Evolutionary conservation across 2,113 vertebrate genomes (phyloP).

Genomic region (Monarcha castaneiventris): DNA sequence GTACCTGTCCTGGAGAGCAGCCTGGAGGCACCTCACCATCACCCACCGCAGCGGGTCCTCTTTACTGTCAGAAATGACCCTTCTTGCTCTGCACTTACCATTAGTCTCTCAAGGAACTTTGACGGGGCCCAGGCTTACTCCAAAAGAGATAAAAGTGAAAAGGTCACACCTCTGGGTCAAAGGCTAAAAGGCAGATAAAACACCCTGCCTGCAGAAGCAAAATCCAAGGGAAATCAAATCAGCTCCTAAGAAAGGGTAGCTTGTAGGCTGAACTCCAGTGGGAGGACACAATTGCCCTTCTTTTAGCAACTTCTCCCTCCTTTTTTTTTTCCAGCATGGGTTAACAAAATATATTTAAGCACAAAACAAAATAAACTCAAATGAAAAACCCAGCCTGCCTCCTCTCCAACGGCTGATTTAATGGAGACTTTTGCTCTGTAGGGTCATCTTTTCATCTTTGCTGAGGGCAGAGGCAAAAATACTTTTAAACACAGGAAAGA

Average conservation of each 20-base stretch:
- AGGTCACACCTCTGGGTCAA: conserved; percentile 56
- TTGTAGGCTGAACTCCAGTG: not conserved
- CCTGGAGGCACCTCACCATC: not conserved
- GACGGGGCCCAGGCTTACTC: conserved; percentile 28
- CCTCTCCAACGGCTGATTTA: not conserved
- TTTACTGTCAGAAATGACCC: not conserved
- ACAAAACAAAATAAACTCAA: conserved; percentile 37
- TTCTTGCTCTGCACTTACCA: not conserved
- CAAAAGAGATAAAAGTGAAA: conserved; percentile 55
- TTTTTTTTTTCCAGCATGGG: not conserved
- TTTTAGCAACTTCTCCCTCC: not conserved
- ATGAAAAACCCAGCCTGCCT: not conserved
- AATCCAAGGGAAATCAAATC: not conserved
- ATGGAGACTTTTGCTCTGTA: not conserved
- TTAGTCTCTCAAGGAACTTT: not conserved
- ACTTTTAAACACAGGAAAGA: not conserved
- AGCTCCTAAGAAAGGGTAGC: not conserved
- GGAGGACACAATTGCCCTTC: not conserved
- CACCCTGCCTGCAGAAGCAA: conserved; percentile 30
- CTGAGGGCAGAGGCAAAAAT: not conserved
- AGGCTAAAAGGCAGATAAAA: conserved; percentile 65
- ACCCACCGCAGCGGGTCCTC: not conserved
- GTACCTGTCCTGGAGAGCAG: not conserved
- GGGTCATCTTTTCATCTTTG: conserved; percentile 41
- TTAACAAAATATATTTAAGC: conserved; percentile 49